Evolutionary conservation across 53 echinoderm and acorn worm genomes (phyloP).

Genomic region (Arbacia lixula): DNA sequence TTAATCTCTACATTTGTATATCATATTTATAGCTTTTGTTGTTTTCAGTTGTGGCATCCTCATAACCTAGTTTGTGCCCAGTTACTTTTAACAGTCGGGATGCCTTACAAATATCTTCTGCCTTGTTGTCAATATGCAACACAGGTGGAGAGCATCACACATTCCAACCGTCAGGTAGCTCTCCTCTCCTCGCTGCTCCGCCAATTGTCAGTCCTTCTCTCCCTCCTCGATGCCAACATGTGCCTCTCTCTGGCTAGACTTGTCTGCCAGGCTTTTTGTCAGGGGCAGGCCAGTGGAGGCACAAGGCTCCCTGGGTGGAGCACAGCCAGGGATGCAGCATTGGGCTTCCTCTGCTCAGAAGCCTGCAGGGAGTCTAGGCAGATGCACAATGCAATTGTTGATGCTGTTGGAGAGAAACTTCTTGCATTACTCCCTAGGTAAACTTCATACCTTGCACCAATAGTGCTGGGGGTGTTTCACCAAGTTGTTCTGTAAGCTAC

Average conservation of each 20-base stretch:
- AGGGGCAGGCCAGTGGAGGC: background rate
- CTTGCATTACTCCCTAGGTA: too few species aligned
- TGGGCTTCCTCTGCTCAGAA: conserved; percentile 58
- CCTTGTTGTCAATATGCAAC: too few species aligned
- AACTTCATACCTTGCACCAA: too few species aligned
- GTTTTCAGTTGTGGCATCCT: too few species aligned
- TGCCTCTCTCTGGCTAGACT: conserved; percentile 21
- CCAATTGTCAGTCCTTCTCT: background rate
- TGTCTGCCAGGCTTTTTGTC: conserved; percentile 49
- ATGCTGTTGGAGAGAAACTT: conserved; percentile 44
- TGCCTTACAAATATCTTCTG: too few species aligned
- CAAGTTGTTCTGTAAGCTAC: too few species aligned
- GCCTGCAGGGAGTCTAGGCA: conserved; percentile 77
- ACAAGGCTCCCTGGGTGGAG: background rate
- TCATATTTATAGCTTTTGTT: too few species aligned
- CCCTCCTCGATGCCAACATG: conserved; percentile 28
- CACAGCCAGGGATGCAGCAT: conserved; percentile 25
- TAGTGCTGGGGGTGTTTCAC: too few species aligned
- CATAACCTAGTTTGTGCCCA: too few species aligned
- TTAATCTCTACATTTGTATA: too few species aligned
- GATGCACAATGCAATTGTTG: conserved; percentile 68
- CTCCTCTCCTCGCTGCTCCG: background rate
- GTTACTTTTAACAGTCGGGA: too few species aligned
- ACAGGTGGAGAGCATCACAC: background rate
- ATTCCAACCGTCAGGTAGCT: background rate